Percentiles rank a stretch among this genome's conserved stretches.
Conservation (phyloP, 2,888 invertebrate species). For the Apomyelois bistriatella region DNA sequence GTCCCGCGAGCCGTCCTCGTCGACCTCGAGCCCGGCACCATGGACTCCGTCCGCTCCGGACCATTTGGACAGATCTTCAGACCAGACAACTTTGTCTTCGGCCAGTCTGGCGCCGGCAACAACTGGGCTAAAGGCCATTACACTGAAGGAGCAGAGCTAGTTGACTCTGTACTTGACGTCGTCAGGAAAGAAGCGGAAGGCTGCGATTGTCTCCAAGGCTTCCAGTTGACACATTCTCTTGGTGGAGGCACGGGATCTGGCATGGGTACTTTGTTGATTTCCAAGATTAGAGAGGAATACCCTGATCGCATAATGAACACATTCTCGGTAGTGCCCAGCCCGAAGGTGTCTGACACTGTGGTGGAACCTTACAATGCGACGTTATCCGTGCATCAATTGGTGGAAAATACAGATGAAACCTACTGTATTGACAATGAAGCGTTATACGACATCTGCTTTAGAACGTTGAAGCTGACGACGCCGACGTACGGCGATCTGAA, state of each 20-base stretch:
- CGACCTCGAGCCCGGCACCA: slow-evolving; percentile 64
- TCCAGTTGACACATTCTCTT: slow-evolving; percentile 84
- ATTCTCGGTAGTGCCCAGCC: slow-evolving; percentile 85
- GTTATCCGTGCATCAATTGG: slow-evolving; percentile 82
- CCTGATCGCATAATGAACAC: slow-evolving; percentile 87
- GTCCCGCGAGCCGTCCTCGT: slow-evolving; percentile 64
- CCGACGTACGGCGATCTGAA: slow-evolving; percentile 90
- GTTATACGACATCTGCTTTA: slow-evolving; percentile 88
- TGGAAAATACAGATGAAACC: slow-evolving; percentile 83
- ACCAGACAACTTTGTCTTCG: slow-evolving; percentile 87
- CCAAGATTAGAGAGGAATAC: slow-evolving; percentile 86
- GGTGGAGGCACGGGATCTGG: slow-evolving; percentile 89
- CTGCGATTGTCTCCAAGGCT: slow-evolving; percentile 83
- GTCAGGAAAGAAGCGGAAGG: slow-evolving; percentile 82
- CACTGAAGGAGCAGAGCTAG: slow-evolving; percentile 83
- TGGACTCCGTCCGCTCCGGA: slow-evolving; percentile 85
- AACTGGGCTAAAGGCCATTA: slow-evolving; percentile 85
- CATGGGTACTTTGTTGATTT: slow-evolving; percentile 85
- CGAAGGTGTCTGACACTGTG: slow-evolving; percentile 88
- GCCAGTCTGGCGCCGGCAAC: slow-evolving; percentile 79
- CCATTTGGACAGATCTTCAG: slow-evolving; percentile 86
- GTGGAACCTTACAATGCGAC: slow-evolving; percentile 84
- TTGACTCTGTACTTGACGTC: slow-evolving; percentile 81
- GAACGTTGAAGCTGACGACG: slow-evolving; percentile 85
- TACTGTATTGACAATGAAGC: slow-evolving; percentile 89